Base-by-base conservation (phyloP, 2,113 vertebrate species). In the Hippocampus mohnikei region DNA sequence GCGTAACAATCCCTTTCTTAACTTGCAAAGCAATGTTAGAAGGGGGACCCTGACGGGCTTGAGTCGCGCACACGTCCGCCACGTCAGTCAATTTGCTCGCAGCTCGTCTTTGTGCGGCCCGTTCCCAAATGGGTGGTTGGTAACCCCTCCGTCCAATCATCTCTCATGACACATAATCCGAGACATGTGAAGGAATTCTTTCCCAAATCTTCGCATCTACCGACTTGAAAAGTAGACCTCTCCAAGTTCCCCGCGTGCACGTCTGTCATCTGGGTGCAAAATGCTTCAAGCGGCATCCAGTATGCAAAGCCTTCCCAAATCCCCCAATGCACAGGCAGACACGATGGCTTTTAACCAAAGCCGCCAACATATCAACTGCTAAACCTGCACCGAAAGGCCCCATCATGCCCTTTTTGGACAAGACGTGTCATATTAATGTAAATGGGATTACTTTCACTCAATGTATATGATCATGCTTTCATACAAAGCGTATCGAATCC, bases 321-420 rank as follows among this genome's bases (percentile, higher is more conserved):
- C 88, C 85, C 25, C 79, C 73, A 25, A 75, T 25, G 79, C 82
- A 56, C 78, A 27, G 12, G 55, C 75, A 77, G 84, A 85, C 89
- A 91, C 88, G 89, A 78, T 27, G 72, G 80, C 87, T 84, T 77
- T 89, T 88, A 88, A 76, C 83, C 85, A 86, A 87, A 89, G 85
- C 81, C 56, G 84, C 85, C 88, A 90, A 89, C 85, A 87, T 85
- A 82, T 86, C 82, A 87, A 75, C 76, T 55, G 70, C 85, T 90
- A 90, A 90, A 89, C 86, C 86, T 52, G 81, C 65, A 65, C 82
- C 85, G 86, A 80, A 90, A 92, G 71, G 87, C 81, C 79, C 79
- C 78, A 84, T 87, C 90, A 91, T 90, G 88, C 81, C 80, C 81
- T 85, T 87, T 87, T 82, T 83, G 72, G 81, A 63, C 69, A 69